phyloP scores from a whole-genome alignment of 1,140 invertebrate species.

The Phenacoccus solenopsis region DNA sequence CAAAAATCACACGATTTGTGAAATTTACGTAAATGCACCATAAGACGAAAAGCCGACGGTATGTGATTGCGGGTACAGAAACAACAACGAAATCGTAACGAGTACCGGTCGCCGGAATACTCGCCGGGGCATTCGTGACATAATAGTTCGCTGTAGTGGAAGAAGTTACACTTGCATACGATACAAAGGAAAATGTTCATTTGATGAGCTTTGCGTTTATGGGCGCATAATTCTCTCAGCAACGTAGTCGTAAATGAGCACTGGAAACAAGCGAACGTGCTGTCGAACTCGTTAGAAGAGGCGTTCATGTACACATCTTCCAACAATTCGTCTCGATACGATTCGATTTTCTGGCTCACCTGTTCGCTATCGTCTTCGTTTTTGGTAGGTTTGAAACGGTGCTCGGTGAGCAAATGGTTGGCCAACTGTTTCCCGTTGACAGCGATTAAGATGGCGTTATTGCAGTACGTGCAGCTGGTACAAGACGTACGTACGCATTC shows the following conservation, averaged over 20 bases:
- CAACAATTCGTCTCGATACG: slow-evolving; percentile 43
- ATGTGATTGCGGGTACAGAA: slow-evolving; percentile 55
- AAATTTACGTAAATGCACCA: slow-evolving; percentile 69
- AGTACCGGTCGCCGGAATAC: slow-evolving; percentile 41
- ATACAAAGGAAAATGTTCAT: slow-evolving; percentile 63
- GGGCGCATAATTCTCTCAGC: slow-evolving; percentile 68
- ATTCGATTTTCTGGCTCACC: slow-evolving; percentile 49
- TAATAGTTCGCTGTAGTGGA: slow-evolving; percentile 67
- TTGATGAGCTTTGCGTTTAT: slow-evolving; percentile 70
- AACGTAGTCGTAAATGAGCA: slow-evolving; percentile 58
- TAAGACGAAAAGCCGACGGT: slow-evolving; percentile 67
- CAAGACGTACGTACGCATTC: slow-evolving; percentile 54
- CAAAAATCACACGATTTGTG: slow-evolving; percentile 76
- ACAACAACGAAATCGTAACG: slow-evolving; percentile 55
- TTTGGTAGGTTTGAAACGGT: slow-evolving; percentile 56
- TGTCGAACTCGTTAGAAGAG: slow-evolving; percentile 39
- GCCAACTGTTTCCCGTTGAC: slow-evolving; percentile 66
- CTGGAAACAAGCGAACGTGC: slow-evolving; percentile 68
- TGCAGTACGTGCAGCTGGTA: slow-evolving; percentile 62
- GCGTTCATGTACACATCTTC: slow-evolving; percentile 53
- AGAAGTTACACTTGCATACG: slow-evolving; percentile 75
- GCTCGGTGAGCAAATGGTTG: slow-evolving; percentile 60
- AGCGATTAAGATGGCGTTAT: slow-evolving; percentile 64
- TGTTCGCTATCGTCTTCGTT: slow-evolving; percentile 56
- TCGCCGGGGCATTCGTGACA: slow-evolving; percentile 70